phyloP scores from a whole-genome alignment of 2,797 vertebrate genomes.

The Lutjanus campechanus region DNA sequence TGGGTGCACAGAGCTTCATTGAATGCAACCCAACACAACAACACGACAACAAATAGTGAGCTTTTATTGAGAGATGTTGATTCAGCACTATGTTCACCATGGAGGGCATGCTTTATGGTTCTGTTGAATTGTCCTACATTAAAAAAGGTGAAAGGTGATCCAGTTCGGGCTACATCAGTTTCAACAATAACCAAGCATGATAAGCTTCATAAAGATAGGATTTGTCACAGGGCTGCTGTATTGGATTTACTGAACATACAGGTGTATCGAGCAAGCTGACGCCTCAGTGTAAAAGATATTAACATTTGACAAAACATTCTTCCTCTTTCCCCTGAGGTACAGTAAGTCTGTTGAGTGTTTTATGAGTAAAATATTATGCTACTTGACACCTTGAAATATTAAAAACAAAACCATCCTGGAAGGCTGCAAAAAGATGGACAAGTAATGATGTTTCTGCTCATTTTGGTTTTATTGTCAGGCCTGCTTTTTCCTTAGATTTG shows the following conservation, averaged over 20 bases:
- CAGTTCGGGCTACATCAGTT: conserved; percentile 18
- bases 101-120: neutral
- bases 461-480: neutral
- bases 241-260: conserved; percentile 3
- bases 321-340: neutral
- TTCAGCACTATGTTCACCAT: conserved; percentile 28
- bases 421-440: conserved; percentile 4
- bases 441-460: neutral
- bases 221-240: neutral
- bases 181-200: conserved; percentile 12
- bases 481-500: neutral
- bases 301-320: conserved; percentile 10
- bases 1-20: conserved; percentile 5
- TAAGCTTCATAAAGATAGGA: conserved; percentile 31
- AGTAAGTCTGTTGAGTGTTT: conserved; percentile 20
- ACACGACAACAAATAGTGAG: conserved; percentile 25
- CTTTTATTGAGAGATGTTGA: conserved; percentile 32
- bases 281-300: neutral
- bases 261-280: neutral
- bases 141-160: conserved; percentile 36
- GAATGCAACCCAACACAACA: conserved; percentile 20
- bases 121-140: conserved; percentile 17
- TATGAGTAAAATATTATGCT: conserved; percentile 44
- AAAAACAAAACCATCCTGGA: conserved; percentile 11
- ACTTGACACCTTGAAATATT: conserved; percentile 44